These are phyloP conservation scores for Lithophane socia DNA, from an alignment of 2,888 invertebrate genomes.

Conservation along the genomic window DNA sequence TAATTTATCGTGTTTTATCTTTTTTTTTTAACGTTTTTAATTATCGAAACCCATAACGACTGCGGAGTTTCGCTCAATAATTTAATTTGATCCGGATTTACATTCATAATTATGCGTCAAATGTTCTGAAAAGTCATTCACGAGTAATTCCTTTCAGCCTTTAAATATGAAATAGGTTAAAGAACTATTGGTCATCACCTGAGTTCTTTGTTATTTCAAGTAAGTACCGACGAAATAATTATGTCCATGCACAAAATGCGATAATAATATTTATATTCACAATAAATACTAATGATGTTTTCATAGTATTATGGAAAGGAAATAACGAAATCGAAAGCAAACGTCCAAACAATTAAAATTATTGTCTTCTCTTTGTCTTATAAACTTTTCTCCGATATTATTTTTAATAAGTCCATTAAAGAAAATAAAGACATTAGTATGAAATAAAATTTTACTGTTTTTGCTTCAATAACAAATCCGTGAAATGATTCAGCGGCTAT, in stretches of 20 bases:
- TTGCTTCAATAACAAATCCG: conserved; percentile 16
- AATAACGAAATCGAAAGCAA: conserved; percentile 39
- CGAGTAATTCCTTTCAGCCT: not conserved
- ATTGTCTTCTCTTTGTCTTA: conserved; percentile 22
- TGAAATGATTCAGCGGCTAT: not conserved
- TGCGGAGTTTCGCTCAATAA: too few species aligned
- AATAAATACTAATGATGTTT: conserved; percentile 17
- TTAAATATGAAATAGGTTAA: not conserved
- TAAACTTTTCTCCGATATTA: conserved; percentile 11
- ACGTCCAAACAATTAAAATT: conserved; percentile 29
- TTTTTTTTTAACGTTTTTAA: too few species aligned
- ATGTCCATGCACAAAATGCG: not conserved
- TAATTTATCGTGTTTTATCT: too few species aligned
- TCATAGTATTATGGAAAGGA: conserved; percentile 7
- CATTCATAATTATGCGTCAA: not conserved
- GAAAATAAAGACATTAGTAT: conserved; percentile 19
- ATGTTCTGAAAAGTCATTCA: not conserved
- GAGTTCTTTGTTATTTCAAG: not conserved
- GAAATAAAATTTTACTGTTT: conserved; percentile 22
- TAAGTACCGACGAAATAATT: not conserved
- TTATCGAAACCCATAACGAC: too few species aligned
- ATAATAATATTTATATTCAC: not conserved
- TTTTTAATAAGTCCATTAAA: conserved; percentile 32
- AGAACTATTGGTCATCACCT: not conserved
- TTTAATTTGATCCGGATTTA: too few species aligned